Conservation (phyloP, 2,797 vertebrate genomes). For the Telmatherina bonti region DNA sequence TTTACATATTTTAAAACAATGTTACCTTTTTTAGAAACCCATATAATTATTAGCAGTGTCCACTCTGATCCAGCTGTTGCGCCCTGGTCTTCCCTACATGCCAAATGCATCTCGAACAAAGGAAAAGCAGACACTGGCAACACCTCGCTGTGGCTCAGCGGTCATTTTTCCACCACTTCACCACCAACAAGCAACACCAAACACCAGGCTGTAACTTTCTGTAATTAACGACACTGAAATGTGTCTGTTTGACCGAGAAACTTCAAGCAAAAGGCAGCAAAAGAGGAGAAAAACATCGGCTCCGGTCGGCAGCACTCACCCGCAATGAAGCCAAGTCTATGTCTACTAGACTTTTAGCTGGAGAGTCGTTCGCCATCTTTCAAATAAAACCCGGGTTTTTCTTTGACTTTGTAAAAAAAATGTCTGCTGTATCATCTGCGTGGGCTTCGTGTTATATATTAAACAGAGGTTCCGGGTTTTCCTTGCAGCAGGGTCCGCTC, state of each 20-base stretch:
- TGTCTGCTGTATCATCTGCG: slow-evolving; percentile 73
- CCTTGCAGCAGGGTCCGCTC: slow-evolving; percentile 55
- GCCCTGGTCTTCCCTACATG: slow-evolving; percentile 83
- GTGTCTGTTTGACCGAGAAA: not conserved
- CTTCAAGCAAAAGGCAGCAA: not conserved
- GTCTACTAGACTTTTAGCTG: slow-evolving; percentile 97
- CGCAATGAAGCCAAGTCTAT: slow-evolving; percentile 95
- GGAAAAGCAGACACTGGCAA: slow-evolving; percentile 83
- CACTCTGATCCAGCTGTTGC: slow-evolving; percentile 87
- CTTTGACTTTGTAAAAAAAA: slow-evolving; percentile 41
- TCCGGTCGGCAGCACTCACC: slow-evolving; percentile 83
- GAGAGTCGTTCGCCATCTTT: slow-evolving; percentile 99
- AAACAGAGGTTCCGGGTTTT: slow-evolving; percentile 33
- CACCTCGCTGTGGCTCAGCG: slow-evolving; percentile 73
- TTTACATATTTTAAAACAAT: not conserved
- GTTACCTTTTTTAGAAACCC: not conserved
- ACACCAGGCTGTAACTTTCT: not conserved
- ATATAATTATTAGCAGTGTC: not conserved
- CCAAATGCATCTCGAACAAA: slow-evolving; percentile 92
- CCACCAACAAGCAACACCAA: not conserved
- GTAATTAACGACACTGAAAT: fast-evolving
- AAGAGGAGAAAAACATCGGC: slow-evolving; percentile 25
- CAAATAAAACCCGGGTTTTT: slow-evolving; percentile 68
- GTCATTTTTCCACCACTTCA: slow-evolving; percentile 59
- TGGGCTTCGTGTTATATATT: slow-evolving; percentile 2